Base-by-base conservation (phyloP, 2,888 invertebrate species). In the Amphipyra berbera region DNA sequence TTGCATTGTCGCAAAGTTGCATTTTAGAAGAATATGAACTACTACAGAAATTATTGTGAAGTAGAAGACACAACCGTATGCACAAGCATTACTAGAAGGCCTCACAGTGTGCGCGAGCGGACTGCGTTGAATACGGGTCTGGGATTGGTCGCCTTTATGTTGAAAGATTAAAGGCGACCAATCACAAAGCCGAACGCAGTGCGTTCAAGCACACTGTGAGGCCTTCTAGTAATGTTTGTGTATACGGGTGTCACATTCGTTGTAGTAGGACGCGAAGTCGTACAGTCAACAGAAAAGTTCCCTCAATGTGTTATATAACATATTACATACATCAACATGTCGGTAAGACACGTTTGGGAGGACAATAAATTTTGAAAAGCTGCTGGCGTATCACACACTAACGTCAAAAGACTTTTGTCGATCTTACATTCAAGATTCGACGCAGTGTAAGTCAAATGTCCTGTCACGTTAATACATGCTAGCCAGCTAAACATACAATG, bases 221-320 rank as follows among this genome's bases (percentile, higher is more conserved):
- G n/a, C n/a, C n/a, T n/a, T n/a, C n/a, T n/a, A n/a, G n/a, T n/a
- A n/a, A n/a, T n/a, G n/a, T n/a, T n/a, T n/a, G n/a, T n/a, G n/a
- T n/a, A n/a, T n/a, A n/a, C n/a, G n/a, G n/a, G n/a, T n/a, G n/a
- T 30, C 4, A 21, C 3, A 21, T 30, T 7, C 12, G 21, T 38
- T 45, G 15, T 0, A 13, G n/a, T 7, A 6, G 13, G n/a, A 10
- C 27, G 7, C 14, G 0, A 13, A 27, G 35, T 48, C 38, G 49
- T 48, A 40, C 10, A 38, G 44, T 45, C 27, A 47, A 49, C 21
- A 37, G 14, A 48, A 60, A 74, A 77, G 68, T 73, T 79, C 75
- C 73, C 68, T 74, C 62, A 76, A 75, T 65, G 69, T 73, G 64
- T 78, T 73, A 83, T 73, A 83, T 70, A 82, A 73, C 73, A 73